phyloP scores from a whole-genome alignment of 2,113 vertebrate genomes.

The Hepsetus odoe region DNA sequence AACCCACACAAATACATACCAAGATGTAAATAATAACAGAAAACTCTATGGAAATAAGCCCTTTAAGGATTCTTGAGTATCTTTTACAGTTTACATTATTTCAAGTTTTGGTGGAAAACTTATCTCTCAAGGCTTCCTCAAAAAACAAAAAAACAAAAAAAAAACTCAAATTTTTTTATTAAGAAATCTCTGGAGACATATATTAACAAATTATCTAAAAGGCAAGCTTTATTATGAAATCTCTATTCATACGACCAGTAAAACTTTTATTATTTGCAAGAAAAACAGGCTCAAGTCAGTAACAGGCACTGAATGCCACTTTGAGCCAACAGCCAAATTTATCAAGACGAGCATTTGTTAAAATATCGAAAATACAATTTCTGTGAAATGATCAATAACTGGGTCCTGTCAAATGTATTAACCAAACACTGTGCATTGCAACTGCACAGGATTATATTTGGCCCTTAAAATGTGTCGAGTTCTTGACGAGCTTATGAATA shows the following conservation, averaged over 20 bases:
- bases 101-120: no score
- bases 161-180: background rate
- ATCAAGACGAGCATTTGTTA: background rate
- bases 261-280: background rate
- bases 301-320: background rate
- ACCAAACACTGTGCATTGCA: background rate
- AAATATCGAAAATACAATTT: background rate
- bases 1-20: no score
- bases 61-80: no score
- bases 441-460: background rate
- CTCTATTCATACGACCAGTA: background rate
- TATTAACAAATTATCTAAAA: background rate
- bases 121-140: background rate
- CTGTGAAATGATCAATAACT: background rate
- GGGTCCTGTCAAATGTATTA: background rate
- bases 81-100: background rate
- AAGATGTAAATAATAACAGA: no score
- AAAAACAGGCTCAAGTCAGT: background rate
- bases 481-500: background rate
- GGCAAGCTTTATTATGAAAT: background rate
- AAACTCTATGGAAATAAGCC: no score
- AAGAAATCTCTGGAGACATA: background rate
- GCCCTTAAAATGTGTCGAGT: background rate
- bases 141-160: background rate
- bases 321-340: background rate